Percentiles rank a stretch among this genome's conserved stretches.
Evolutionary conservation across 2,797 vertebrate species (phyloP).

Genomic region (Dallia pectoralis): DNA sequence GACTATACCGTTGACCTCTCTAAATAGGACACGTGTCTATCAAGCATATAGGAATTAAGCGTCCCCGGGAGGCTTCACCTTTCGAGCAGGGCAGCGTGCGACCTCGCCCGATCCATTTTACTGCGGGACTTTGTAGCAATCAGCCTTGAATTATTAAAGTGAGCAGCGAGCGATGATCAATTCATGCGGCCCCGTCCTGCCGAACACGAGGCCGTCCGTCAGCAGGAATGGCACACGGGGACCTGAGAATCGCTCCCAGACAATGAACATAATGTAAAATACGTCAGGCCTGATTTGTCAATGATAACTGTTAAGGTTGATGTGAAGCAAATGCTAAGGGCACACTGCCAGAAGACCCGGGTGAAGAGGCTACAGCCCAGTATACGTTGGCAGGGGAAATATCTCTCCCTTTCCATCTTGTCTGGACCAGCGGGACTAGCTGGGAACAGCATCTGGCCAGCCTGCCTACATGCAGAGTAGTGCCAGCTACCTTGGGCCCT

Average conservation of each 20-base stretch:
- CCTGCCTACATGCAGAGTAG: not conserved
- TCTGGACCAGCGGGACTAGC: slow-evolving; percentile 11
- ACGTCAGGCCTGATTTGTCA: slow-evolving; percentile 74
- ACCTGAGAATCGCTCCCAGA: slow-evolving; percentile 74
- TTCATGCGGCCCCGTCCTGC: slow-evolving; percentile 66
- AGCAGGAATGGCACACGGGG: slow-evolving; percentile 73
- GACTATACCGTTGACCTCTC: slow-evolving; percentile 76
- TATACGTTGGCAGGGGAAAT: not conserved
- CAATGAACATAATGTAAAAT: slow-evolving; percentile 78
- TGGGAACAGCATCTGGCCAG: slow-evolving; percentile 2
- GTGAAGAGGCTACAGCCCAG: slow-evolving; percentile 39
- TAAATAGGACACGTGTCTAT: slow-evolving; percentile 88
- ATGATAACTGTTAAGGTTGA: slow-evolving; percentile 71
- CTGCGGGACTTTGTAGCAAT: slow-evolving; percentile 77
- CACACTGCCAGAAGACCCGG: slow-evolving; percentile 53
- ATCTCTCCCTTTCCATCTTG: slow-evolving; percentile 6
- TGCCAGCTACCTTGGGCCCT: slow-evolving; percentile 22
- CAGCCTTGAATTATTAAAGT: slow-evolving; percentile 83
- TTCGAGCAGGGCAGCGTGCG: slow-evolving; percentile 77
- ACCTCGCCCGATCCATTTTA: slow-evolving; percentile 81
- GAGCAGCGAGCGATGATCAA: slow-evolving; percentile 79
- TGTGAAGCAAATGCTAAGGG: slow-evolving; percentile 61
- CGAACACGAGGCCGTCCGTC: slow-evolving; percentile 64
- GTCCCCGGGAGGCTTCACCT: slow-evolving; percentile 88
- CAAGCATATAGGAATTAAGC: slow-evolving; percentile 91